These are phyloP conservation scores for Callocephalon fimbriatum DNA, from an alignment of 2,113 vertebrate species.

Conservation along the genomic window DNA sequence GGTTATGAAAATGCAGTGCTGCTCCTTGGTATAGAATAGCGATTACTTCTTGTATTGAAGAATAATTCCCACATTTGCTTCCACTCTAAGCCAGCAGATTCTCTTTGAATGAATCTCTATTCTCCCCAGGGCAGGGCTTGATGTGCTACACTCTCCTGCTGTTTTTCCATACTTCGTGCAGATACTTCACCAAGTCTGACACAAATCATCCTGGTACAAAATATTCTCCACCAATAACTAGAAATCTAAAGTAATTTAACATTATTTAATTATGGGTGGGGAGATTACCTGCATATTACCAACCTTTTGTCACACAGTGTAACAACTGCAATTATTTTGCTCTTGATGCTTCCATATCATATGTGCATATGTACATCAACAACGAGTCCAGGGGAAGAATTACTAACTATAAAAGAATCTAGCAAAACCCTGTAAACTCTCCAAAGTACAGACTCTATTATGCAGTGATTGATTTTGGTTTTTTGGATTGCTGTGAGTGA, in stretches of 20 bases:
- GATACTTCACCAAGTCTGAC: not conserved
- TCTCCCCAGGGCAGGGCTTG: not conserved
- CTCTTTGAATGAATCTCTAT: not conserved
- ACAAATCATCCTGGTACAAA: not conserved
- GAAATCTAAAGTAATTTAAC: not conserved
- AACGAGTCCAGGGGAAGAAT: not conserved
- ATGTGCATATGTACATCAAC: rapidly evolving
- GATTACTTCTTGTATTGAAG: not conserved
- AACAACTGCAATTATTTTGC: not conserved
- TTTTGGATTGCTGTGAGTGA: not conserved
- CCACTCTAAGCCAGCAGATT: not conserved
- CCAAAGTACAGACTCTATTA: not conserved
- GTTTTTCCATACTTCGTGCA: rapidly evolving
- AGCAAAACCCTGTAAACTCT: not conserved
- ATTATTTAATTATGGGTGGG: not conserved
- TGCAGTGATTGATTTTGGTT: not conserved
- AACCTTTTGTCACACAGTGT: not conserved
- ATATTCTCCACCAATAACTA: not conserved
- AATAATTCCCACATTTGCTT: not conserved
- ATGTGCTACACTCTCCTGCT: not conserved
- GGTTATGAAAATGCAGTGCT: not conserved
- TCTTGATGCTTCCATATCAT: not conserved
- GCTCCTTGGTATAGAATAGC: not conserved
- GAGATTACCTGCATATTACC: not conserved
- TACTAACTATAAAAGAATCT: not conserved